Evolutionary conservation across 1,140 invertebrate species (phyloP).

Genomic region (Lycorma delicatula): DNA sequence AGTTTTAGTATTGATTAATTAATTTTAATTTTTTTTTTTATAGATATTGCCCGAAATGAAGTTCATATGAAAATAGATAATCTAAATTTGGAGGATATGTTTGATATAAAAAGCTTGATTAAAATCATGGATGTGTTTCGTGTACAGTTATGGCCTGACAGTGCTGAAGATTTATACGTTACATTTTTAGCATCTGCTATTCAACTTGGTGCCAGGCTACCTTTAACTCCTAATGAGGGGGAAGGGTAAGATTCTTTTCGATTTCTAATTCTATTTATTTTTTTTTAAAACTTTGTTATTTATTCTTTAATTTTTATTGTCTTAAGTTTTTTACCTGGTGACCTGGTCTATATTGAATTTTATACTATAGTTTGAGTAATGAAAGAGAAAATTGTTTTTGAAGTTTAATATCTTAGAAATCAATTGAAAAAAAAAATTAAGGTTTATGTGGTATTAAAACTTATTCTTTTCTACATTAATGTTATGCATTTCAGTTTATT

Average conservation of each 20-base stretch:
- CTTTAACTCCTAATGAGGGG: constrained; percentile 68
- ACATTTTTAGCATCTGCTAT: constrained; percentile 76
- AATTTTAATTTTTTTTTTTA: constrained; percentile 16
- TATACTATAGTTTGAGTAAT: no score
- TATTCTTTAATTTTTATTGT: constrained; percentile 2
- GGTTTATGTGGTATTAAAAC: no score
- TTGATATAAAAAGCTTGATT: constrained; percentile 54
- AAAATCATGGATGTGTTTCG: constrained; percentile 66
- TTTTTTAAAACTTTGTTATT: constrained; percentile 6
- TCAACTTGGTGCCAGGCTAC: constrained; percentile 69
- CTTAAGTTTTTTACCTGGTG: not conserved
- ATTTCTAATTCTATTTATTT: constrained; percentile 11
- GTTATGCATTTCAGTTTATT: no score
- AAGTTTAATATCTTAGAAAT: no score
- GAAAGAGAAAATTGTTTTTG: no score
- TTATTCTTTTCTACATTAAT: no score
- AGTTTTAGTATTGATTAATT: no score
- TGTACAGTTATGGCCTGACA: constrained; percentile 45
- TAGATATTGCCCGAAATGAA: constrained; percentile 59
- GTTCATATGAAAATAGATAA: constrained; percentile 84
- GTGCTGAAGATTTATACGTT: constrained; percentile 57
- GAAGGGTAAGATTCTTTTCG: constrained; percentile 64
- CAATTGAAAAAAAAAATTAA: no score
- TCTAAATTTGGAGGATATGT: constrained; percentile 73
- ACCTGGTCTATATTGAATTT: constrained; percentile 4